Conservation (phyloP, 2,797 vertebrate species). For the Melanotaenia pygmaea region DNA sequence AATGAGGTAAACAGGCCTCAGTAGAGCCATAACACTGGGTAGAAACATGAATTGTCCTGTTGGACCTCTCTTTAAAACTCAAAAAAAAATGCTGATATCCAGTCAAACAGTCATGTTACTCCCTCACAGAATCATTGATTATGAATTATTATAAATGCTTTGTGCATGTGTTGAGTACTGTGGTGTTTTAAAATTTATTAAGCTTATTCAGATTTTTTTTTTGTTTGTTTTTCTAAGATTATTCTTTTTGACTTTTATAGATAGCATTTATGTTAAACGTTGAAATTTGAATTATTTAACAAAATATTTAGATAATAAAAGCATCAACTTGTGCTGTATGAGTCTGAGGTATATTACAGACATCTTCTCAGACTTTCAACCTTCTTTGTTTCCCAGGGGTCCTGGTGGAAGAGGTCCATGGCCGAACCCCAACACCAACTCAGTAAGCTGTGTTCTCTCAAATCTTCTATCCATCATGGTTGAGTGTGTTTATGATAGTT, state of each 20-base stretch:
- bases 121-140: neutral
- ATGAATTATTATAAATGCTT: neutral
- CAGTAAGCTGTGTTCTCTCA: constrained; percentile 78
- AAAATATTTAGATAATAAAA: neutral
- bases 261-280: neutral
- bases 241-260: neutral
- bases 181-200: too few relatives aligned
- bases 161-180: too few relatives aligned
- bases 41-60: neutral
- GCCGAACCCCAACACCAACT: constrained; percentile 90
- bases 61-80: neutral
- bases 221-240: neutral
- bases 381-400: constrained; percentile 76
- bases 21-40: too few relatives aligned
- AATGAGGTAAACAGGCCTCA: too few relatives aligned
- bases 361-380: constrained; percentile 2
- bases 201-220: neutral
- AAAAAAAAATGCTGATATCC: neutral
- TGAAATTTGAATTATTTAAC: neutral
- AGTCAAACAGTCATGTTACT: neutral
- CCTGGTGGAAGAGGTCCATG: constrained; percentile 88
- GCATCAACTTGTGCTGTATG: neutral
- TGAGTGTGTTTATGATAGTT: constrained; percentile 46
- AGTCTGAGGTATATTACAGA: neutral
- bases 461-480: constrained; percentile 20